phyloP scores from a whole-genome alignment of 2,113 vertebrate genomes.

The Bothrops jararaca region DNA sequence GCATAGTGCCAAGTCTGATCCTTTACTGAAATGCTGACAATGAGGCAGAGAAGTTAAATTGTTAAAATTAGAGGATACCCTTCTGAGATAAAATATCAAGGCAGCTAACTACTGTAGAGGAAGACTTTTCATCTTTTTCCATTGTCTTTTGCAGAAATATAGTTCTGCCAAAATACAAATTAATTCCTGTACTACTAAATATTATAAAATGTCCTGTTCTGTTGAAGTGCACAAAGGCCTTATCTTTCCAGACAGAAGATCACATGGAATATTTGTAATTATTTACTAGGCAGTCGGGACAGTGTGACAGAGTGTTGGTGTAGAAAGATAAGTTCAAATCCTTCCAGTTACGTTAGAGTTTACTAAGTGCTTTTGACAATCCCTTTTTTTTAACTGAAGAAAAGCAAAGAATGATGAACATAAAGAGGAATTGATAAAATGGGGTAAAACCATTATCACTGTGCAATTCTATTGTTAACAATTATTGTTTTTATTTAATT shows the following conservation, averaged over 20 bases:
- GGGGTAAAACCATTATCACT: not conserved
- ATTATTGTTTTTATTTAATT: not conserved
- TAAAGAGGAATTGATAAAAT: not conserved
- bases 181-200: fast-evolving
- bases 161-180: slow-evolving; percentile 29
- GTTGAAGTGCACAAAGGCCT: fast-evolving
- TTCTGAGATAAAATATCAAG: not conserved
- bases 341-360: not conserved
- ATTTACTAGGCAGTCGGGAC: not conserved
- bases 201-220: not conserved
- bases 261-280: not conserved
- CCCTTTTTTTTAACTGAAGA: not conserved
- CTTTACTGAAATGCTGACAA: not conserved
- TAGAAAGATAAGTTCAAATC: not conserved
- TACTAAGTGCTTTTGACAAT: not conserved
- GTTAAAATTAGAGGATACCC: not conserved
- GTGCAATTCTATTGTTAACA: not conserved
- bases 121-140: not conserved
- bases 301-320: not conserved
- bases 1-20: not conserved
- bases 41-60: not conserved
- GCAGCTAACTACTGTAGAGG: not conserved
- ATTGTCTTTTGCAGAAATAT: not conserved
- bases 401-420: not conserved
- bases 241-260: not conserved